Conservation (phyloP, 2,113 vertebrate species). For the Amphilophus citrinellus region DNA sequence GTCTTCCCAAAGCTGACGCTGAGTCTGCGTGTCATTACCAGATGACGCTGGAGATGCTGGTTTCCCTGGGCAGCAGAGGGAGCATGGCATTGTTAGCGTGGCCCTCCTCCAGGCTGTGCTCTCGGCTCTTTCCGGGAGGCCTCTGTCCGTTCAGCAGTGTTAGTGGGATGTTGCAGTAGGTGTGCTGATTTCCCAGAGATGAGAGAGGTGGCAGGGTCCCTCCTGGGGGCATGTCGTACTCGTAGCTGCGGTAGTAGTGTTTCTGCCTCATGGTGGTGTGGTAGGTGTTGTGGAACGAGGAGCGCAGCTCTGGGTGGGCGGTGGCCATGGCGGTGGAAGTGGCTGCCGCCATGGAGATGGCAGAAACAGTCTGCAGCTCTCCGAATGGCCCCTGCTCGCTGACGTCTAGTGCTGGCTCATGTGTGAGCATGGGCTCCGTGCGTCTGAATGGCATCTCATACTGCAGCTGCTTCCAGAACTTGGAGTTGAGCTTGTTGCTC, state of each 20-base stretch:
- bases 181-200: slow-evolving; percentile 98
- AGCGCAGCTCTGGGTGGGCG: slow-evolving; percentile 96
- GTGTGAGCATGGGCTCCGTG: slow-evolving; percentile 92
- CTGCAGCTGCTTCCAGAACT: slow-evolving; percentile 99
- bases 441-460: slow-evolving; percentile 99
- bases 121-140: slow-evolving; percentile 92
- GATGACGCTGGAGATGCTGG: slow-evolving; percentile 99
- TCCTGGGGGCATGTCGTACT: slow-evolving; percentile 93
- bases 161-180: slow-evolving; percentile 99
- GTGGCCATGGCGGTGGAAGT: slow-evolving; percentile 98
- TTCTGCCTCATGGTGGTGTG: slow-evolving; percentile 99
- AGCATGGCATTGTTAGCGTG: slow-evolving; percentile 98
- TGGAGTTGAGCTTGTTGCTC: slow-evolving; percentile 98
- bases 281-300: slow-evolving; percentile 97
- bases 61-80: slow-evolving; percentile 96
- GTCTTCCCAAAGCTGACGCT: slow-evolving; percentile 32
- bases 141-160: slow-evolving; percentile 98
- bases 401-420: slow-evolving; percentile 95
- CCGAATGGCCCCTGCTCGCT: slow-evolving; percentile 97
- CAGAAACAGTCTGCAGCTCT: slow-evolving; percentile 97
- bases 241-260: slow-evolving; percentile 99
- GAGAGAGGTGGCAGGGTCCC: slow-evolving; percentile 93
- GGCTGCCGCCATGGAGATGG: slow-evolving; percentile 98
- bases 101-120: slow-evolving; percentile 96
- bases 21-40: slow-evolving; percentile 85